These are phyloP conservation scores for Oryzias dopingdopingensis DNA, from an alignment of 2,797 vertebrate species.

Conservation along the genomic window DNA sequence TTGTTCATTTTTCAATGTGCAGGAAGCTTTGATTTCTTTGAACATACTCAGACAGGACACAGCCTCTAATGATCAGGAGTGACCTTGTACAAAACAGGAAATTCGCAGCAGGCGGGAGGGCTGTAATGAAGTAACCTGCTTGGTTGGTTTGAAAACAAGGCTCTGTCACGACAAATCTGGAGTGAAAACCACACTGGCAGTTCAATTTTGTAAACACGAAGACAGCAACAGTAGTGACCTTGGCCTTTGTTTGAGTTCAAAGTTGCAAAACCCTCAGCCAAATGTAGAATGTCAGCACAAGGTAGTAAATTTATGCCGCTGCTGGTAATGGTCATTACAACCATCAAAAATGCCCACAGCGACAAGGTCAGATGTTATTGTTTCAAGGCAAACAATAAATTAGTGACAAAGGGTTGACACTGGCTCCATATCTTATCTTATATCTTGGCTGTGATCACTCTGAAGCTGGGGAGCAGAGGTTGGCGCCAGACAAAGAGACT, in stretches of 20 bases:
- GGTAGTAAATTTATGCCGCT: conserved; percentile 27
- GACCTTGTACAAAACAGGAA: conserved; percentile 11
- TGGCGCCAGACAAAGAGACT: conserved; percentile 61
- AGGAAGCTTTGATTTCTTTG: conserved; percentile 24
- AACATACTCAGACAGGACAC: conserved; percentile 6
- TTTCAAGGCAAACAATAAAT: conserved; percentile 37
- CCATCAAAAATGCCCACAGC: conserved; percentile 42
- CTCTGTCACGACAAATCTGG: conserved; percentile 13
- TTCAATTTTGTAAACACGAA: conserved; percentile 47
- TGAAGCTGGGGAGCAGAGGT: conserved; percentile 44
- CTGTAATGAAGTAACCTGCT: conserved; percentile 24
- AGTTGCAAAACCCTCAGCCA: conserved; percentile 1
- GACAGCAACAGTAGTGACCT: conserved; percentile 25
- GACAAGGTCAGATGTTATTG: conserved; percentile 35
- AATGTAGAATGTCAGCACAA: conserved; percentile 8
- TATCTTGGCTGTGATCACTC: conserved; percentile 47
- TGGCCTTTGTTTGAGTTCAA: conserved; percentile 9
- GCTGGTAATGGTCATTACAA: conserved; percentile 39
- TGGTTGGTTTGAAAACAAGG: conserved; percentile 37
- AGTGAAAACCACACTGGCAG: conserved; percentile 22
- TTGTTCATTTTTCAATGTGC: conserved; percentile 7
- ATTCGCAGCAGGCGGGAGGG: conserved; percentile 6
- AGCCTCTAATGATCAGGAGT: conserved; percentile 13
- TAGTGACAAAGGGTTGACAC: conserved; percentile 29
- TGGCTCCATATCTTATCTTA: conserved; percentile 48